These are phyloP conservation scores for Araneus ventricosus DNA, from an alignment of 1,140 invertebrate species.

Conservation along the genomic window DNA sequence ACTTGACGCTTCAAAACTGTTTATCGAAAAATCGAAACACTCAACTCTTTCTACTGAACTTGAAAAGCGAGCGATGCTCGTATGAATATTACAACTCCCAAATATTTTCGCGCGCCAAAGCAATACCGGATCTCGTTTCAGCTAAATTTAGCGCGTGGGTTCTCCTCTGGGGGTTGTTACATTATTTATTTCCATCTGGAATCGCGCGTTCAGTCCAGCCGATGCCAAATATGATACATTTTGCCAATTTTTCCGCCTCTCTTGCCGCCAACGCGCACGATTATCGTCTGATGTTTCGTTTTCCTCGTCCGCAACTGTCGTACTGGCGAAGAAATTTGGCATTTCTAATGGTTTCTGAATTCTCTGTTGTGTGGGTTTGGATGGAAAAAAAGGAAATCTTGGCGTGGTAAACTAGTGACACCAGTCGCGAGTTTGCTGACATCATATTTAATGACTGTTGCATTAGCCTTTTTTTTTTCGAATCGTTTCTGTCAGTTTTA, in stretches of 20 bases:
- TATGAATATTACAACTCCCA: neutral
- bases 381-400: too few relatives aligned
- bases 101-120: neutral
- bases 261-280: neutral
- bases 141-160: neutral
- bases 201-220: slow-evolving; percentile 10
- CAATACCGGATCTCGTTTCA: neutral
- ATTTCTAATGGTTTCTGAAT: neutral
- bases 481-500: too few relatives aligned
- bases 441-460: too few relatives aligned
- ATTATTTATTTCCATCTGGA: slow-evolving; percentile 28
- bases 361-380: neutral
- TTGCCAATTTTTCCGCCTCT: slow-evolving; percentile 28
- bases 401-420: too few relatives aligned
- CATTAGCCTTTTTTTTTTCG: too few relatives aligned
- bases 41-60: too few relatives aligned
- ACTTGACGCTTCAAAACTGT: too few relatives aligned
- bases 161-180: neutral
- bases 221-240: slow-evolving; percentile 32
- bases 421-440: too few relatives aligned
- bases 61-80: neutral
- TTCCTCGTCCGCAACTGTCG: neutral
- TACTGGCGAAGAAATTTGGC: neutral
- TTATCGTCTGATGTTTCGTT: neutral
- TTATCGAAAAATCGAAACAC: too few relatives aligned